Evolutionary conservation across 2,113 vertebrate species (phyloP).

Genomic region (Sturnus vulgaris): DNA sequence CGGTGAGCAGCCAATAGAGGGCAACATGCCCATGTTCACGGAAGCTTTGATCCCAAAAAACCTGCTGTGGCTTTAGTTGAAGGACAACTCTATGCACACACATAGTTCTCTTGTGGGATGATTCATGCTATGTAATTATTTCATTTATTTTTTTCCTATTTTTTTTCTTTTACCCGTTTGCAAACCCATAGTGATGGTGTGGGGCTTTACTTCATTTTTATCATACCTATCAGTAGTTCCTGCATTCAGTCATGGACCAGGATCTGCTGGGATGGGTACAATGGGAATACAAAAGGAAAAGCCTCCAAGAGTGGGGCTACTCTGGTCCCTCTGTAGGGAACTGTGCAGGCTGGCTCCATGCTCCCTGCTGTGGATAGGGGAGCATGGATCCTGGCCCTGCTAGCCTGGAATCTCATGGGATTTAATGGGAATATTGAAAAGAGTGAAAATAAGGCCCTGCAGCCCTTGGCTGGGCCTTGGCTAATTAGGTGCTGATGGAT

Average conservation of each 20-base stretch:
- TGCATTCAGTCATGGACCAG: not conserved
- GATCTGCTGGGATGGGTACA: not conserved
- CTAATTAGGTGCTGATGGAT: conserved; percentile 8
- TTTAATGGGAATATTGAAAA: not conserved
- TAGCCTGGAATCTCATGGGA: not conserved
- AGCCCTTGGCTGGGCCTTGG: not conserved
- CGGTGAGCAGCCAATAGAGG: conserved; percentile 33
- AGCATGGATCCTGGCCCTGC: not conserved
- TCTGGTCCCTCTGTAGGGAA: not conserved
- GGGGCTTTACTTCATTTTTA: not conserved
- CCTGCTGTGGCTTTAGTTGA: not conserved
- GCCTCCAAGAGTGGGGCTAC: not conserved
- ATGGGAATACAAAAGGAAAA: not conserved
- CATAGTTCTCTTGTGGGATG: not conserved
- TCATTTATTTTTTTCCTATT: too few relatives aligned
- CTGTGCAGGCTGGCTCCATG: not conserved
- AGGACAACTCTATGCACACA: not conserved
- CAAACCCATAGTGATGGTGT: not conserved
- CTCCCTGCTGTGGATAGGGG: not conserved
- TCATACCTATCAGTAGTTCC: fast-evolving
- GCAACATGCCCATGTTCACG: conserved; percentile 13
- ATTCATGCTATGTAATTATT: not conserved
- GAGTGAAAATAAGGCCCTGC: not conserved
- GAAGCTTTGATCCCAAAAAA: not conserved
- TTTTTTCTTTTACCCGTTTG: not conserved